Evolutionary conservation across 2,888 invertebrate species (phyloP), one percentile per base, ranked within the genome.

Genomic region (Oscheius onirici): DNA sequence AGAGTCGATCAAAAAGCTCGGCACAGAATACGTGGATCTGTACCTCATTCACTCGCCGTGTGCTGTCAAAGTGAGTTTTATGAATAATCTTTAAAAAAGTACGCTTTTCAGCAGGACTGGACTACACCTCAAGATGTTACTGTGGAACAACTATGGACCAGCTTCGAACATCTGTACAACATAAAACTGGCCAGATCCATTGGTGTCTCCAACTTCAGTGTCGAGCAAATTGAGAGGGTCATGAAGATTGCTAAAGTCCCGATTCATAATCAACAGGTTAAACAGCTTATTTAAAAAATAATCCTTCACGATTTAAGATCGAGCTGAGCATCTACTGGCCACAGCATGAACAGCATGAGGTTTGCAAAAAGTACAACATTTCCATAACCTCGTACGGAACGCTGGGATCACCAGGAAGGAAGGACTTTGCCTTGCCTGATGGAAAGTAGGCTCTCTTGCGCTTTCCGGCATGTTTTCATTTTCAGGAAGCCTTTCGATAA

Each of bases 121-220:
- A 52, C 44, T 57, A 24, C 40, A 34, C 11, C 71, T 11, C 67
- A 70, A 17, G 55, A 67, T 10, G 68, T 83, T 11, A 70, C 54
- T 8, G 82, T 84, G 5, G 83, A 84, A 61, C 78, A 85, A 20
- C 65, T 81, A 20, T 86, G 85, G 85, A 72, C 49, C 24, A 83
- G 77, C 13, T 75, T 87, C 74, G 87, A 87, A 66, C 69, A 69
- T 13, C 72, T 92, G 84, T 92, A 92, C 26, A 90, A 91, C 28
- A 89, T 89, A 0, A 94, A 94, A 0, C 90, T 92, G 24, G 90
- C 92, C 0, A 93, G 92, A 84, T 91, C 93, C 13, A 93, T 95
- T 83, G 95, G 95, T 0, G 87, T 95, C 3, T 95, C 94, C 0
- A 95, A 95, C 88, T 92, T 94, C 87, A 94, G 92, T 87, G 89